Conservation (phyloP, 2,113 vertebrate genomes). For the Antechinus flavipes region DNA sequence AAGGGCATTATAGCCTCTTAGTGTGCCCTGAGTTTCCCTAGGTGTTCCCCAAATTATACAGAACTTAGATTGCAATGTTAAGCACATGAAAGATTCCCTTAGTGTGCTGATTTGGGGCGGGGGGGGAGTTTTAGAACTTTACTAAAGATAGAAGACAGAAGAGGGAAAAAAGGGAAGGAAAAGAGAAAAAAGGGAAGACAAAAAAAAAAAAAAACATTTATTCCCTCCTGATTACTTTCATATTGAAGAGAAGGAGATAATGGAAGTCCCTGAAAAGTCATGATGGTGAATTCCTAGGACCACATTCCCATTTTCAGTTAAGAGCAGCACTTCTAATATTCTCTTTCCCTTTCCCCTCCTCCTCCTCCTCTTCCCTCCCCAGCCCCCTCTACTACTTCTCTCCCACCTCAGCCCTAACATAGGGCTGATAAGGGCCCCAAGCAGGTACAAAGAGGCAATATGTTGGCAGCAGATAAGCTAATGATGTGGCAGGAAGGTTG, state of each 20-base stretch:
- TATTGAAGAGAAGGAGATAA: neutral
- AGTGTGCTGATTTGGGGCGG: too few relatives aligned
- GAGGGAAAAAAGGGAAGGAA: too few relatives aligned
- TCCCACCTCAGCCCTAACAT: slow-evolving; percentile 3
- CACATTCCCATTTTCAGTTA: slow-evolving; percentile 63
- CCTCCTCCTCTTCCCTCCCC: neutral
- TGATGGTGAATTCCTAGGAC: slow-evolving; percentile 51
- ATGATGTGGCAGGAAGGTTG: slow-evolving; percentile 70
- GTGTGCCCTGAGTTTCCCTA: neutral
- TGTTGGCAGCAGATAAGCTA: slow-evolving; percentile 78
- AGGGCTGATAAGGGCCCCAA: slow-evolving; percentile 76
- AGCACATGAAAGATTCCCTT: neutral
- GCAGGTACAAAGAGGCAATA: slow-evolving; percentile 67
- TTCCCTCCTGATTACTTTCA: neutral
- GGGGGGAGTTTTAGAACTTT: neutral
- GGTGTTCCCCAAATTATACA: neutral
- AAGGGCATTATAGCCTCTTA: neutral
- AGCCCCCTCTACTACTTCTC: neutral
- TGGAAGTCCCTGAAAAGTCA: slow-evolving; percentile 65
- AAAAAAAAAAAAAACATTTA: neutral
- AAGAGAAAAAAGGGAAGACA: neutral
- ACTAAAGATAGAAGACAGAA: too few relatives aligned
- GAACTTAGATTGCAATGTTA: neutral
- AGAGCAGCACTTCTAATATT: neutral
- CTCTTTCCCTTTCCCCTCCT: neutral